Conservation (phyloP, 2,113 vertebrate species). For the Thunnus thynnus region DNA sequence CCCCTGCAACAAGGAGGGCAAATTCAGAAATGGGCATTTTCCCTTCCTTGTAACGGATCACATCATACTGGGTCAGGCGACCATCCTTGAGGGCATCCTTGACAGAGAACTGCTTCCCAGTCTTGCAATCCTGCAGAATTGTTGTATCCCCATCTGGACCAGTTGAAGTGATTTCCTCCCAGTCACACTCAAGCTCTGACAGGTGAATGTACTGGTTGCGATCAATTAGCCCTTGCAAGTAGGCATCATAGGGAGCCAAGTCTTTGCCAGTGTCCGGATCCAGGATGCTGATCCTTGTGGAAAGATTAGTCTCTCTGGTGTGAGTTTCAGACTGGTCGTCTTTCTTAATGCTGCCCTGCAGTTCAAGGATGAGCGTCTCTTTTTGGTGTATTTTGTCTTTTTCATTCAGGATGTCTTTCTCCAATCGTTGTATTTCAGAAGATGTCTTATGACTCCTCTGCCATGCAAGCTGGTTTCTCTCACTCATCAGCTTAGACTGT, state of each 20-base stretch:
- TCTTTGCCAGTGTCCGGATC: constrained; percentile 95
- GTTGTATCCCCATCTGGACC: constrained; percentile 89
- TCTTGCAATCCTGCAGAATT: constrained; percentile 93
- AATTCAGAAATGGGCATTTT: constrained; percentile 94
- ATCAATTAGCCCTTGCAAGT: constrained; percentile 90
- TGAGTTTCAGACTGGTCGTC: constrained; percentile 91
- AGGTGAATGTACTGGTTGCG: constrained; percentile 92
- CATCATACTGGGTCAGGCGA: constrained; percentile 90
- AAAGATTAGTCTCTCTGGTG: constrained; percentile 92
- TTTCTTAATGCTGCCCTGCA: constrained; percentile 82
- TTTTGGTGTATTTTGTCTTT: constrained; percentile 92
- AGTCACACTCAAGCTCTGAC: constrained; percentile 95
- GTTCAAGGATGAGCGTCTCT: constrained; percentile 87
- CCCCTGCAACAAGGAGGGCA: constrained; percentile 93
- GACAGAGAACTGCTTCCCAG: constrained; percentile 93
- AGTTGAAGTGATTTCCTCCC: constrained; percentile 92
- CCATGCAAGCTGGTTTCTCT: constrained; percentile 85
- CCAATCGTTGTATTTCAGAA: constrained; percentile 86
- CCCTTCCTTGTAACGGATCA: constrained; percentile 88
- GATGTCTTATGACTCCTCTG: constrained; percentile 88
- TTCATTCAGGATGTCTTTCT: constrained; percentile 89
- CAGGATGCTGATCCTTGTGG: constrained; percentile 94
- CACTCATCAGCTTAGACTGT: constrained; percentile 88
- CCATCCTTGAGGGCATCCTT: constrained; percentile 88
- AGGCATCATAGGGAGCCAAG: constrained; percentile 96